A percentile compares a stretch with the other conserved stretches of the same genome.
Evolutionary conservation across 2,888 invertebrate species (phyloP).

Genomic region (Drosophila mimica): DNA sequence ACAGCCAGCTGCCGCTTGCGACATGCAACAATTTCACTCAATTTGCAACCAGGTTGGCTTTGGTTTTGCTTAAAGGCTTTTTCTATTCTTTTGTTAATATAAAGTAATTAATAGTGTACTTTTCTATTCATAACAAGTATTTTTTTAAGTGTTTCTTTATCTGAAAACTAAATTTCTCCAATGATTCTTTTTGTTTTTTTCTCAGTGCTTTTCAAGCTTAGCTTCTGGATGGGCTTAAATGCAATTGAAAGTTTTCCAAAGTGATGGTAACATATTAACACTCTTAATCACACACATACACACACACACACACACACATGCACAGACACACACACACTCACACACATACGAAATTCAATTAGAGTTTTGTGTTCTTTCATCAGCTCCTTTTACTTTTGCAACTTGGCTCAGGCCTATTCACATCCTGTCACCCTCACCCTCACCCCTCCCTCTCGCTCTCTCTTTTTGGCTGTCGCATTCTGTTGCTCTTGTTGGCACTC

Average conservation of each 20-base stretch:
- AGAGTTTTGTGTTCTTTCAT: slow-evolving; percentile 66
- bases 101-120: neutral
- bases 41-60: neutral
- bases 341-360: slow-evolving; percentile 64
- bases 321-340: slow-evolving; percentile 12
- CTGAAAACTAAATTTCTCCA: neutral
- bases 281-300: slow-evolving; percentile 12
- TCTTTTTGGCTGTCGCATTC: neutral
- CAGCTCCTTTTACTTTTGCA: slow-evolving; percentile 44
- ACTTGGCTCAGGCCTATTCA: slow-evolving; percentile 9
- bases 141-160: neutral
- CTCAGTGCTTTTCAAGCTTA: neutral
- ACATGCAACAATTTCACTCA: neutral
- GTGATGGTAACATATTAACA: slow-evolving; percentile 31
- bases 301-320: slow-evolving; percentile 9
- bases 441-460: neutral
- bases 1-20: slow-evolving; percentile 13
- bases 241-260: slow-evolving; percentile 62
- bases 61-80: neutral
- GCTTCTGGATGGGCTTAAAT: slow-evolving; percentile 19
- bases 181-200: neutral
- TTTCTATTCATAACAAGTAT: neutral
- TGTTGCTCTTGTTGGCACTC: neutral
- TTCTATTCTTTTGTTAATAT: neutral
- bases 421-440: neutral